Conservation (phyloP, 1,140 invertebrate species). For the Drosophila cardini region DNA sequence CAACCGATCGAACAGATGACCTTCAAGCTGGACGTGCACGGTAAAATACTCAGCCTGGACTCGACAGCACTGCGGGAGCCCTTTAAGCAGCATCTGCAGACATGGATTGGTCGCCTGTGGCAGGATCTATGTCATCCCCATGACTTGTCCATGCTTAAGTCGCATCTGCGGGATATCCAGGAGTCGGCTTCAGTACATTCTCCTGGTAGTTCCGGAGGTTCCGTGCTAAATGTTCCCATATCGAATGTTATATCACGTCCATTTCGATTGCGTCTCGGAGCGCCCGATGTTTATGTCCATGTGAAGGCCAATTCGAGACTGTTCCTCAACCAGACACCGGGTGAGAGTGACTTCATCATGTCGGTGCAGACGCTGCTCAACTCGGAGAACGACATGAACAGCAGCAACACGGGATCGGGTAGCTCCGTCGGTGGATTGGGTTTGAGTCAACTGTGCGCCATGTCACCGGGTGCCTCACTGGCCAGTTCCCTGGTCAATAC, state of each 20-base stretch:
- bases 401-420: conserved; percentile 73
- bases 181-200: conserved; percentile 85
- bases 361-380: conserved; percentile 93
- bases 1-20: conserved; percentile 94
- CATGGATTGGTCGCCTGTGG: conserved; percentile 86
- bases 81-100: conserved; percentile 89
- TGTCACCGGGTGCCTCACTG: conserved; percentile 74
- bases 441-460: conserved; percentile 60
- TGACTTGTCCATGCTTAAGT: conserved; percentile 89
- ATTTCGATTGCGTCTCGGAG: conserved; percentile 90
- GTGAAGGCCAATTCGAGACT: conserved; percentile 95
- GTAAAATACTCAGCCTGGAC: conserved; percentile 93
- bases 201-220: conserved; percentile 53
- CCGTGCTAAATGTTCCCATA: conserved; percentile 43
- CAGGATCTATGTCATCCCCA: conserved; percentile 92
- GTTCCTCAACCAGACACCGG: conserved; percentile 89
- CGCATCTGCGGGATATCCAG: conserved; percentile 91
- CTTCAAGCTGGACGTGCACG: conserved; percentile 94
- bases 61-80: conserved; percentile 88
- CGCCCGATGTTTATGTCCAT: conserved; percentile 91
- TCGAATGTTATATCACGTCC: conserved; percentile 87
- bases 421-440: conserved; percentile 25
- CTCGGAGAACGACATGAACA: conserved; percentile 86
- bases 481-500: conserved; percentile 72
- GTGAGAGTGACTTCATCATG: conserved; percentile 94